A percentile compares a stretch with the other conserved stretches of the same genome.
Conservation (phyloP, 2,888 invertebrate species). For the Entomobrya proxima region DNA sequence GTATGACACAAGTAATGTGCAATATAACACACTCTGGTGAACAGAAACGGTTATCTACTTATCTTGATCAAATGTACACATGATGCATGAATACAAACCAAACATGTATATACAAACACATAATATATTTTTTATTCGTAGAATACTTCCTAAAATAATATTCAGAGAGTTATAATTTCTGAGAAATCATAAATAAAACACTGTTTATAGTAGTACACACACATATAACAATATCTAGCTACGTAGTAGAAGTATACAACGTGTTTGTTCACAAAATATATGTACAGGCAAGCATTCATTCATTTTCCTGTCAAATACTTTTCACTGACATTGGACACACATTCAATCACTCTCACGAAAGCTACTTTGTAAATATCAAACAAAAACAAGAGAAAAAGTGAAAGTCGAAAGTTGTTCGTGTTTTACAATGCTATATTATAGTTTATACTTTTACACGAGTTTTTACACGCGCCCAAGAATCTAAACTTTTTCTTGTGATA, state of each 20-base stretch:
- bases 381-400: not conserved
- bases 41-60: slow-evolving; percentile 4
- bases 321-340: not conserved
- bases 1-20: not conserved
- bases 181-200: not conserved
- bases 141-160: not conserved
- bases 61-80: not conserved
- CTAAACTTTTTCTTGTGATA: not conserved
- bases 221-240: not conserved
- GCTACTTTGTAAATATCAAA: slow-evolving; percentile 4
- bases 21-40: slow-evolving; percentile 8
- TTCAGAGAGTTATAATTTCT: not conserved
- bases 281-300: slow-evolving; percentile 11
- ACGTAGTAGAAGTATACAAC: not conserved
- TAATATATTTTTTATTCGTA: not conserved
- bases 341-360: slow-evolving; percentile 22
- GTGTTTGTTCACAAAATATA: slow-evolving; percentile 3
- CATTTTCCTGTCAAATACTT: slow-evolving; percentile 4
- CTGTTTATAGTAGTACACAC: not conserved
- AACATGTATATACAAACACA: not conserved
- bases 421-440: no score
- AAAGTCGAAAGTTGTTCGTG: not conserved
- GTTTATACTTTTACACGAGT: no score
- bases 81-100: not conserved
- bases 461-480: not conserved